Evolutionary conservation across 2,797 vertebrate species (phyloP), one percentile per base, ranked within the genome.

Genomic region (Phataginus tricuspis): DNA sequence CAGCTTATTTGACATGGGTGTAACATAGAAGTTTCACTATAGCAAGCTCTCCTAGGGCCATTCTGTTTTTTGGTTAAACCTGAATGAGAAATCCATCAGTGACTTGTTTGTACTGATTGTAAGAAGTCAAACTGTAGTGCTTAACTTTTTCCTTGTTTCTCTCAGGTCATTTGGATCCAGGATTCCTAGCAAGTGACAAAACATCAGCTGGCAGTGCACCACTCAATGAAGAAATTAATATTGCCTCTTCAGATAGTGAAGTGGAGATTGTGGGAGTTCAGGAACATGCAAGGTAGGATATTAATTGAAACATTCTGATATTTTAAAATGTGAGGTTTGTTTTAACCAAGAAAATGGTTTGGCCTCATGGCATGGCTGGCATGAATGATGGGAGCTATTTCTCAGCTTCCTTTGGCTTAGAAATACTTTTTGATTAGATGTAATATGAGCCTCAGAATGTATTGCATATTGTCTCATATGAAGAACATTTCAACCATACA

Each of bases 241-340:
- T 99, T 68, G 98, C 99, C 42, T 99, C 99, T 96, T 99, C 99
- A 2, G 99, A 99, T 97, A 99, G 99, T 0, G 99, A 99, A 98
- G 99, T 99, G 98, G 99, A 99, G 98, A 99, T 99, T 93, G 99
- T 99, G 69, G 99, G 99, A 59, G 99, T 99, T 98, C 99, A 99
- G 96, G 99, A 99, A 97, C 99, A 99, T 97, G 98, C 99, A 98
- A 99, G 99, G 99, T 99, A 99, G 97, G 97, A 63, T 21, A 34
- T 55, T 95, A 90, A 2, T 13, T 34, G 75, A 79, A 80, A 15
- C 79, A 51, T 84, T 72, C 66, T 94, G 79, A 6, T 78, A 51
- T 55, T 93, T 90, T 59, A 83, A 72, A 13, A 85, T 57, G 9
- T 71, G 64, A 89, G 78, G 74, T 27, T 86, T 29, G 45, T 92